Base-by-base conservation (phyloP, 35 echinoderm and acorn worm species). In the Acanthaster planci region DNA sequence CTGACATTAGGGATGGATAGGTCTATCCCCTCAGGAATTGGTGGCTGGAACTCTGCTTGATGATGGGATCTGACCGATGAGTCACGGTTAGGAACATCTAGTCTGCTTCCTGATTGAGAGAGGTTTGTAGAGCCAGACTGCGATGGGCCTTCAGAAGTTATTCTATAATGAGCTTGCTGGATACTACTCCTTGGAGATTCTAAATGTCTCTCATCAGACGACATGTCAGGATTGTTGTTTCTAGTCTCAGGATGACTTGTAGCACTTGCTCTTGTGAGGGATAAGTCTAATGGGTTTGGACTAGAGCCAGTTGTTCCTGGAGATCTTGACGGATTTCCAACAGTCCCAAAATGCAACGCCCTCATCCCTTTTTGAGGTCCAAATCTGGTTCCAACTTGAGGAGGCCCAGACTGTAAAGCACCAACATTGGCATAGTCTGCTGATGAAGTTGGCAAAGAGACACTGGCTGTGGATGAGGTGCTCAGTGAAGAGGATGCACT, bases 211-310 rank as follows among this genome's bases (percentile, higher is more conserved):
- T 72, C 34, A 31, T 10, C 0, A 8, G 10, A 26, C 8, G 64
- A 26, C 34, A 72, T 12, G 30, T 72, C 34, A 26, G 10, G 34
- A 26, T 12, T 34, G 26, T 72, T 34, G 34, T 10, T 31, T 12
- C 64, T 72, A 72, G 10, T 26, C 34, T 31, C 59, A 8, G 59
- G 1, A n/a, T n/a, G n/a, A 67, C 30, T 10, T 22, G 59, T 8
- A 22, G 21, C 23, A 7, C 0, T 15, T 27, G 7, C 8, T 67
- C 64, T 26, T 14, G 64, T 26, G 14, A 72, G 10, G 14, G 64
- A 72, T 72, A 72, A 26, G 30, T 72, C 64, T 23, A 72, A 72
- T 27, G 64, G 64, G 64, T 72, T 72, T 8, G 30, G 64, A 26
- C 30, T 72, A 1, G 34, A 72, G 1, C 26, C 64, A 30, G 64